Conservation (phyloP, 2,888 invertebrate species). For the Phortica okadai region DNA sequence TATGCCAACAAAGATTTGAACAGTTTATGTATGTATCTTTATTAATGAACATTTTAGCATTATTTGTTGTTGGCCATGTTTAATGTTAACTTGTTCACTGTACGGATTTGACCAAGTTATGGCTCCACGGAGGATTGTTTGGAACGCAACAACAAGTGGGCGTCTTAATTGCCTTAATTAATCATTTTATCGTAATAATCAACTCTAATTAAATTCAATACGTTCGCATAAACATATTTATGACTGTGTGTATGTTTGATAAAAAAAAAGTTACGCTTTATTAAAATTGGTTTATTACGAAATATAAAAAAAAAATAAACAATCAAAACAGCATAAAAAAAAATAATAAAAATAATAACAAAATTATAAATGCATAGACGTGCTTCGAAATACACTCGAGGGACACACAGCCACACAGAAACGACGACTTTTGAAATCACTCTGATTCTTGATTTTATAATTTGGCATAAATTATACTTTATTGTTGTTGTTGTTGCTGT, state of each 20-base stretch:
- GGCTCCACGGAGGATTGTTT: neutral
- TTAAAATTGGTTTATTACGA: slow-evolving; percentile 23
- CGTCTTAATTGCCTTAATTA: slow-evolving; percentile 65
- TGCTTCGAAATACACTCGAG: neutral
- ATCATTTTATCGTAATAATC: slow-evolving; percentile 68
- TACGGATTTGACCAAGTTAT: neutral
- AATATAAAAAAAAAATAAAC: slow-evolving; percentile 3
- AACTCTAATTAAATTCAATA: slow-evolving; percentile 63
- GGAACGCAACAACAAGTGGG: slow-evolving; percentile 49
- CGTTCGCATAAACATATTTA: slow-evolving; percentile 37
- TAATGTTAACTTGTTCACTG: no score
- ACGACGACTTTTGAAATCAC: neutral
- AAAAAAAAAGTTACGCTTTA: neutral
- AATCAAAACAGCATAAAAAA: neutral
- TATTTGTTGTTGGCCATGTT: no score
- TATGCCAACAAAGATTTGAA: neutral
- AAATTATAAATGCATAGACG: no score
- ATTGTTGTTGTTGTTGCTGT: neutral
- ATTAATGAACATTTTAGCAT: neutral
- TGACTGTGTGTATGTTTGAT: neutral
- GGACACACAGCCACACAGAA: neutral
- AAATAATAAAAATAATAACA: neutral
- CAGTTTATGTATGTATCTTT: neutral
- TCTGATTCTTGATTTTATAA: neutral
- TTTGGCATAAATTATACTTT: neutral